Evolutionary conservation across 2,888 invertebrate genomes (phyloP).

Genomic region (Agonopterix subpropinquella): DNA sequence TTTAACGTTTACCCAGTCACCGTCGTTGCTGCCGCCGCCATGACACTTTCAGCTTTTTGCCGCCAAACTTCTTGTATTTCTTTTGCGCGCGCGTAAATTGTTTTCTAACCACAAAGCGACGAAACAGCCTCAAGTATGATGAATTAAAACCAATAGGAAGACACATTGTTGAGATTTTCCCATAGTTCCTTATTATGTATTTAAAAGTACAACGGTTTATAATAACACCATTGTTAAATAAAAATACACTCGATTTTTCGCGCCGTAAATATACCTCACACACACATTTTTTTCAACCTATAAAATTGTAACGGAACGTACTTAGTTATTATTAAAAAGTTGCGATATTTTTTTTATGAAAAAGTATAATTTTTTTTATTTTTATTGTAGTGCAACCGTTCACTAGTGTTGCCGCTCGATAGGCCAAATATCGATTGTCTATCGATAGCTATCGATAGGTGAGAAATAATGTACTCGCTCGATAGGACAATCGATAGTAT

Average conservation of each 20-base stretch:
- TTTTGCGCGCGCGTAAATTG: constrained; percentile 27
- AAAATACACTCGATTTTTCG: too few species aligned
- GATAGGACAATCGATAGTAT: too few species aligned
- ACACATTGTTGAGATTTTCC: constrained; percentile 48
- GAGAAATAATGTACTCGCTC: too few species aligned
- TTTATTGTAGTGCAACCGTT: neutral
- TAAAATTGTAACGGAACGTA: too few species aligned
- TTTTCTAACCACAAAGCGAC: constrained; percentile 36
- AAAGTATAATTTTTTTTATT: too few species aligned
- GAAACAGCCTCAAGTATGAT: constrained; percentile 36
- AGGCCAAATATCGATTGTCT: too few species aligned
- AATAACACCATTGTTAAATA: neutral
- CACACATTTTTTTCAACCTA: too few species aligned
- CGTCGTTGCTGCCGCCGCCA: constrained; percentile 40
- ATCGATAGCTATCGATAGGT: too few species aligned
- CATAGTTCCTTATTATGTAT: constrained; percentile 28
- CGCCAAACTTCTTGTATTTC: constrained; percentile 52
- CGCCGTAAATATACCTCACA: too few species aligned
- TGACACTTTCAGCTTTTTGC: constrained; percentile 37
- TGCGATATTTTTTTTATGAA: too few species aligned
- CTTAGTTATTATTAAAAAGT: too few species aligned
- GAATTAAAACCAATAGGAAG: constrained; percentile 38
- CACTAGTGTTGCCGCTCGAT: too few species aligned
- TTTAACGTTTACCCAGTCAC: constrained; percentile 36
- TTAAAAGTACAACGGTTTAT: neutral